Evolutionary conservation across 30 jellyfish, hydroid and myxozoan species (phyloP).

Genomic region (Clytia hemisphaerica): DNA sequence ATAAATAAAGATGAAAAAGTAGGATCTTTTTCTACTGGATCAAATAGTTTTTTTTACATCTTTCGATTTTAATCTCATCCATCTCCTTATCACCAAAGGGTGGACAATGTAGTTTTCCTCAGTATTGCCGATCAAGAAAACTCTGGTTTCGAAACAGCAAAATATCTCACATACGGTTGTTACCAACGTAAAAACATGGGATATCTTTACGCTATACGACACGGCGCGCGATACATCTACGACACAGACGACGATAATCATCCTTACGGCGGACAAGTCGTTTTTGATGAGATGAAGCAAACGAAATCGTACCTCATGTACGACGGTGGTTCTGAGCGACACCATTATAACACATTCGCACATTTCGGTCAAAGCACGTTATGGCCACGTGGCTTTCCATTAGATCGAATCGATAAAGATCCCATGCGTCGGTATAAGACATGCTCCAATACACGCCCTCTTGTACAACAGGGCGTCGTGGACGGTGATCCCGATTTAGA

Average conservation of each 20-base stretch:
- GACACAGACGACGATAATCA: conserved; percentile 95
- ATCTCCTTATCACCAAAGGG: conserved; percentile 29
- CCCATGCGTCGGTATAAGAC: conserved; percentile 55
- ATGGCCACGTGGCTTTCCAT: conserved; percentile 99
- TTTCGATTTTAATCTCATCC: too few species aligned
- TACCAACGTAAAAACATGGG: conserved; percentile 80
- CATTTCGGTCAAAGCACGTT: conserved; percentile 91
- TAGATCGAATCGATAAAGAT: conserved; percentile 52
- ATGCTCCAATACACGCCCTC: conserved; percentile 59
- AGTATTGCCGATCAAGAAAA: conserved; percentile 57
- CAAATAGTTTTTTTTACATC: too few species aligned
- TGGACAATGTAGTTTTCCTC: conserved; percentile 55
- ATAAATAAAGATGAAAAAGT: neutral
- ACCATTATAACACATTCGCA: conserved; percentile 66
- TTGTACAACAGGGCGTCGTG: conserved; percentile 94
- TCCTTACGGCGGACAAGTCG: conserved; percentile 79
- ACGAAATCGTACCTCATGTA: conserved; percentile 52
- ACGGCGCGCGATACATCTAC: conserved; percentile 86
- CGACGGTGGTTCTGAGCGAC: conserved; percentile 21
- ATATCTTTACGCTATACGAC: conserved; percentile 83
- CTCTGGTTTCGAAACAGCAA: conserved; percentile 51
- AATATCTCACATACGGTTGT: conserved; percentile 36
- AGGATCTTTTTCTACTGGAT: neutral
- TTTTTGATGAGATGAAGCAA: conserved; percentile 47
- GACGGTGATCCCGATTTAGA: conserved; percentile 96